Evolutionary conservation across 1,140 invertebrate genomes (phyloP), one percentile per base, ranked within the genome.

Genomic region (Sinella curviseta): DNA sequence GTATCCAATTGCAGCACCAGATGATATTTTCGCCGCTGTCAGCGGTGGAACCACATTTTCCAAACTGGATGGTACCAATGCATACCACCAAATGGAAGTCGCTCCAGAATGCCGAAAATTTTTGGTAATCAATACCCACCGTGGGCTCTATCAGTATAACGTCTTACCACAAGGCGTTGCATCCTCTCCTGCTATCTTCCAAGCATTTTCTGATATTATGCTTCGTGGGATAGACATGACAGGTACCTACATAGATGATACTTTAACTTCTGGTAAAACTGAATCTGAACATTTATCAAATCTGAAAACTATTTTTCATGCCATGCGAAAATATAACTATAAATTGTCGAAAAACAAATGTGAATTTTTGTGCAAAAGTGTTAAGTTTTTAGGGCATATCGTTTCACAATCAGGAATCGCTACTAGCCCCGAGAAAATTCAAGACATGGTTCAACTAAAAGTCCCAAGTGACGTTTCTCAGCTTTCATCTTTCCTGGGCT

Each of bases 381-480:
- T 48, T 48, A 4, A 48, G 17, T 48, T 48, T 48, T 48, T 48
- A 17, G 39, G 39, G 4, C 39, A 48, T 17, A 48, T 8, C 4
- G 17, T 48, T 48, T 48, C 39, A 8, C 4, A 4, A 8, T 48
- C 39, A 8, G 39, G 39, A 8, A 48, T 48, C 17, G 39, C 4
- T 8, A 48, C 39, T 8, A 48, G 4, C 39, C 4, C 4, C 17
- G 39, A 4, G 4, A 48, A 48, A 48, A 17, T 48, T 4, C 4
- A 48, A 48, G 39, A 48, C 39, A 48, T 48, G 4, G 39, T 17
- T 8, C 4, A 48, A 4, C 4, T 48, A 17, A 48, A 4, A 48
- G 39, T 67, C 17, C 86, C 86, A 26, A 81, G 1, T 17, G 85
- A 82, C 34, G 31, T 84, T 0, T 84, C 83, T 28, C 77, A 85